Percentiles rank a stretch among this genome's conserved stretches.
Evolutionary conservation across 2,113 vertebrate genomes (phyloP).

Genomic region (Myiopsitta monachus): DNA sequence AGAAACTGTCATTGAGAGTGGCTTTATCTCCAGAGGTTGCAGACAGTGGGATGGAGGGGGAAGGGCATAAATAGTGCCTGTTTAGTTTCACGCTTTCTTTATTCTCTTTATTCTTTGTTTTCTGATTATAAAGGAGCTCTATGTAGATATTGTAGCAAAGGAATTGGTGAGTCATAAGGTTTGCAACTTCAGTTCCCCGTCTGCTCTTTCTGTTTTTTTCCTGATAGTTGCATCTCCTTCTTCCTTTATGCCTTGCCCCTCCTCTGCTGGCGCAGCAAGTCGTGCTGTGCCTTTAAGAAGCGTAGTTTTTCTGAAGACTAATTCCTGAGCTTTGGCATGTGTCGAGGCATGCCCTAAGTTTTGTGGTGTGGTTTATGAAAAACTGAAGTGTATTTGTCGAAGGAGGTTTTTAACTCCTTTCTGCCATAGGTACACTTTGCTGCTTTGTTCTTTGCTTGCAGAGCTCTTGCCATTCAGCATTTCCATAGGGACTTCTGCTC

Average conservation of each 20-base stretch:
- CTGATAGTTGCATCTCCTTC: neutral
- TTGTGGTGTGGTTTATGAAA: neutral
- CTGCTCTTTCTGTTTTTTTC: neutral
- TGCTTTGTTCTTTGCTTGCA: neutral
- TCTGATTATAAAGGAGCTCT: neutral
- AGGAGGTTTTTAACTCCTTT: conserved; percentile 29
- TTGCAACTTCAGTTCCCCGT: neutral
- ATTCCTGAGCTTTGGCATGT: conserved; percentile 38
- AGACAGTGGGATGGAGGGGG: neutral
- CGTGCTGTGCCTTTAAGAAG: conserved; percentile 34
- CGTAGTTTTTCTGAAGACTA: neutral
- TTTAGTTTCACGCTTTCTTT: neutral
- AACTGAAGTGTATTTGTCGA: neutral
- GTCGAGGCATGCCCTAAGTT: conserved; percentile 27
- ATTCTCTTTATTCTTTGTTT: neutral
- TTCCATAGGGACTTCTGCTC: neutral
- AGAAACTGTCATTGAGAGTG: neutral
- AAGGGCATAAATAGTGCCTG: neutral
- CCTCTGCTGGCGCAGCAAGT: neutral
- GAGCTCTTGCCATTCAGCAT: neutral
- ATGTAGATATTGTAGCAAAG: neutral
- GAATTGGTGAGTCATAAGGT: neutral
- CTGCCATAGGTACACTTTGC: neutral
- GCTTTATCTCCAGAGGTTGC: neutral
- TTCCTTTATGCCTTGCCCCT: neutral